A percentile compares a stretch with the other conserved stretches of the same genome.
Evolutionary conservation across 1,140 invertebrate species (phyloP).

Genomic region (Manduca sexta): DNA sequence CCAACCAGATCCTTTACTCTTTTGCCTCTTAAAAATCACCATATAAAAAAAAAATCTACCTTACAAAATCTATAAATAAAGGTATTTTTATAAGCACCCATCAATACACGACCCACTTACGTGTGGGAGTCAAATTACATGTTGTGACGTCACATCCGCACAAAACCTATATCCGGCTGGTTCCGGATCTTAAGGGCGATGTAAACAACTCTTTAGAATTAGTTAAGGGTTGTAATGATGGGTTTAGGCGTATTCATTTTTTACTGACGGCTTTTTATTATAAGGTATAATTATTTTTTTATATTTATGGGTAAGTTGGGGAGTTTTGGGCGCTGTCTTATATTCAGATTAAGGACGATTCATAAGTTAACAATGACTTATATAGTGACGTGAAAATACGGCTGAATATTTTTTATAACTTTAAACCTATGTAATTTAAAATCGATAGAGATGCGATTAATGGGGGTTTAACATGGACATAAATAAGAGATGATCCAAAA

Average conservation of each 20-base stretch:
- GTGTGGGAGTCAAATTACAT: slow-evolving; percentile 12
- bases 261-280: slow-evolving; percentile 1
- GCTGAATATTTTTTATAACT: no score
- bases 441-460: no score
- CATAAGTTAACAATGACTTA: neutral
- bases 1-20: no score
- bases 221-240: slow-evolving; percentile 11
- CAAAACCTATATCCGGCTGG: slow-evolving; percentile 21
- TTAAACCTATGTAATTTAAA: no score
- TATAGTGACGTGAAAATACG: no score
- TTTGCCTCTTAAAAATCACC: no score
- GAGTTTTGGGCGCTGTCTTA: no score
- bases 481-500: no score
- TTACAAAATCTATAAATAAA: no score
- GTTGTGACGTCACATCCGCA: slow-evolving; percentile 13
- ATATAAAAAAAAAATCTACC: no score
- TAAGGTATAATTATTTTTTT: neutral
- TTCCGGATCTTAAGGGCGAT: slow-evolving; percentile 15
- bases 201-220: slow-evolving; percentile 17
- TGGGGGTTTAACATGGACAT: no score
- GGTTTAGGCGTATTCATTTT: slow-evolving; percentile 6
- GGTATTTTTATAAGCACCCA: neutral
- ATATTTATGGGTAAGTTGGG: neutral
- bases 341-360: no score
- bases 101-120: slow-evolving; percentile 5